Base-by-base conservation (phyloP, 2,888 invertebrate genomes). In the Limnephilus lunatus region DNA sequence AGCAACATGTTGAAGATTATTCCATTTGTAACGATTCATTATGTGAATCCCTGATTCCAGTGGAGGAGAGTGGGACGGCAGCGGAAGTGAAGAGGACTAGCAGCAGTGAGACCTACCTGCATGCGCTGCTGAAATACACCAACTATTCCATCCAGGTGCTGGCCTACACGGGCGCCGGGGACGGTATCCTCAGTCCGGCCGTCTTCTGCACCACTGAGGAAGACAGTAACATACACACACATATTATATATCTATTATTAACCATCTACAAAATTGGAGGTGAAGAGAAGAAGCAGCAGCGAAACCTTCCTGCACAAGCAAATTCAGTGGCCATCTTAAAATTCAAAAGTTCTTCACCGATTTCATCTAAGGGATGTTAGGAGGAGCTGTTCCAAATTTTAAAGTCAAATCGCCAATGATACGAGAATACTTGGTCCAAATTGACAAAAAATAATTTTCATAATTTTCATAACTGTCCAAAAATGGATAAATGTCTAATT, bases 101-200 rank as follows among this genome's bases (percentile, higher is more conserved):
- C 87, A 97, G 97, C 94, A 97, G 97, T 53, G 98, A 98, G 95
- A 98, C 98, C 82, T 97, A 98, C 94, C 95, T 98, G 94, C 98
- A 98, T 94, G 98, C 98, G 7, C 95, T 99, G 93, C 97, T 97
- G 94, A 98, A 98, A 94, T 98, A 97, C 95, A 98, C 98, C 92
- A 99, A 99, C 95, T 99, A 99, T 95, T 98, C 98, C 83, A 96
- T 99, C 93, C 97, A 98, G 94, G 98, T 98, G 7, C 95, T 98
- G 94, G 98, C 98, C 14, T 98, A 97, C 94, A 99, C 98, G 0
- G 97, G 97, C 9, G 98, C 97, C 2, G 99, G 99, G 0, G 98
- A 98, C 94, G 99, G 99, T 0, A 97, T 98, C 19, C 96, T 98
- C 93, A 98, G 98, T 94, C 96, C 96, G 94, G 97, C 98, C 91